These are phyloP conservation scores for Hydrotaea cyrtoneurina DNA, from an alignment of 2,888 invertebrate genomes.

Conservation along the genomic window DNA sequence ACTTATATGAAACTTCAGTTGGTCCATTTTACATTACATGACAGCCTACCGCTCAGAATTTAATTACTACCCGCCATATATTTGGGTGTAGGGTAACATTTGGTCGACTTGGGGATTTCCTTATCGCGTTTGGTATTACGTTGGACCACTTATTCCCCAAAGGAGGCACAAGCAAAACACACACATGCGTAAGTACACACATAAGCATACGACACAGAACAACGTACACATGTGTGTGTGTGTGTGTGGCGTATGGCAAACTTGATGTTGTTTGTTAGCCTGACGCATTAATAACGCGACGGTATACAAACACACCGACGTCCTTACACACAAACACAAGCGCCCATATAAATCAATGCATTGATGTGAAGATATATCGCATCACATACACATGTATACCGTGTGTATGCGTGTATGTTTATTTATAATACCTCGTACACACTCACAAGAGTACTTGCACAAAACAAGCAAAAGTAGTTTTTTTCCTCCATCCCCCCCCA, in stretches of 20 bases:
- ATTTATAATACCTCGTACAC: neutral
- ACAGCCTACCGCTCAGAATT: too few relatives aligned
- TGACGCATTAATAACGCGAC: constrained; percentile 61
- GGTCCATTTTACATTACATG: too few relatives aligned
- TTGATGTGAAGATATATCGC: constrained; percentile 23
- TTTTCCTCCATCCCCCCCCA: too few relatives aligned
- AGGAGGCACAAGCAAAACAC: constrained; percentile 51
- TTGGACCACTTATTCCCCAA: constrained; percentile 43
- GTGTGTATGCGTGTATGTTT: neutral
- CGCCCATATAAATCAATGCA: constrained; percentile 30
- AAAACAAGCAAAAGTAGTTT: too few relatives aligned
- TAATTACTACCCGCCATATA: too few relatives aligned
- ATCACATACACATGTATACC: constrained; percentile 13
- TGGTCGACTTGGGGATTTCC: too few relatives aligned
- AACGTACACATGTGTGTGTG: neutral
- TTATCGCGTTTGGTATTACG: neutral
- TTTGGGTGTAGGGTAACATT: too few relatives aligned
- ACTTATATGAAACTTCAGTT: too few relatives aligned
- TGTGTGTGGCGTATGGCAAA: constrained; percentile 26
- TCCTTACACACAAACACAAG: constrained; percentile 2
- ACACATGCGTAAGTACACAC: constrained; percentile 27
- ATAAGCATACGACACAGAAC: neutral
- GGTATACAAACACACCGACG: constrained; percentile 41
- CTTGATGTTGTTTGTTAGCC: constrained; percentile 45
- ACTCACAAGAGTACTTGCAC: neutral